A percentile compares a stretch with the other conserved stretches of the same genome.
Evolutionary conservation across 2,113 vertebrate genomes (phyloP).

Genomic region (Psettodes erumei): DNA sequence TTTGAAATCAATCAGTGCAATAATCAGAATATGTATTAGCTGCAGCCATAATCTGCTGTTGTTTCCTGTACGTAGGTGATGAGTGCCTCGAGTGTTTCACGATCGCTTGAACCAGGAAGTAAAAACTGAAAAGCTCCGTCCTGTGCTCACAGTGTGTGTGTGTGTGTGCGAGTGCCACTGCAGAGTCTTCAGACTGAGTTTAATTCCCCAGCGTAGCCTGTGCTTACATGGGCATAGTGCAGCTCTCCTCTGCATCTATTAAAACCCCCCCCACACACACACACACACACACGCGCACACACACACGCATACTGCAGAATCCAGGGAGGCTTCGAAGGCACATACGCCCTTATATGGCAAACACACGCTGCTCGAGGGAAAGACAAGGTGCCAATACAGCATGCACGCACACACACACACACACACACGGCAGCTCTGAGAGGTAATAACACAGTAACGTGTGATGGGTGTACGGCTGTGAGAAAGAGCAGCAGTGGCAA

Average conservation of each 20-base stretch:
- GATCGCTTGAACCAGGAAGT: no score
- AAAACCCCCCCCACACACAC: constrained; percentile 53
- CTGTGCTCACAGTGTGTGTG: constrained; percentile 1
- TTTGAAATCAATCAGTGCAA: no score
- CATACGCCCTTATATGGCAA: constrained; percentile 78
- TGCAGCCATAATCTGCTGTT: no score
- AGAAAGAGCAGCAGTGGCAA: constrained; percentile 4
- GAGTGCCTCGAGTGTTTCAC: no score
- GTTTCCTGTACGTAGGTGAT: not conserved
- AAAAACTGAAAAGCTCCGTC: no score
- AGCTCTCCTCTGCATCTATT: constrained; percentile 59
- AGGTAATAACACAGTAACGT: not conserved
- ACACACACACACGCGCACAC: constrained; percentile 44
- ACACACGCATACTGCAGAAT: constrained; percentile 45
- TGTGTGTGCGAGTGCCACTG: not conserved
- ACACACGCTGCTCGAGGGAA: constrained; percentile 54
- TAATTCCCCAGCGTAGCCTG: constrained; percentile 41
- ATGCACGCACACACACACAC: constrained; percentile 21
- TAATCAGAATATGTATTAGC: no score
- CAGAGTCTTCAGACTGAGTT: constrained; percentile 28
- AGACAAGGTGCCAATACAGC: constrained; percentile 68
- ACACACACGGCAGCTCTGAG: constrained; percentile 2
- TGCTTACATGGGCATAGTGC: constrained; percentile 82
- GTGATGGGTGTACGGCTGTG: constrained; percentile 4
- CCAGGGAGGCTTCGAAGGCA: constrained; percentile 60